Evolutionary conservation across 2,888 invertebrate species (phyloP), one percentile per base, ranked within the genome.

Genomic region (Netelia inedita): DNA sequence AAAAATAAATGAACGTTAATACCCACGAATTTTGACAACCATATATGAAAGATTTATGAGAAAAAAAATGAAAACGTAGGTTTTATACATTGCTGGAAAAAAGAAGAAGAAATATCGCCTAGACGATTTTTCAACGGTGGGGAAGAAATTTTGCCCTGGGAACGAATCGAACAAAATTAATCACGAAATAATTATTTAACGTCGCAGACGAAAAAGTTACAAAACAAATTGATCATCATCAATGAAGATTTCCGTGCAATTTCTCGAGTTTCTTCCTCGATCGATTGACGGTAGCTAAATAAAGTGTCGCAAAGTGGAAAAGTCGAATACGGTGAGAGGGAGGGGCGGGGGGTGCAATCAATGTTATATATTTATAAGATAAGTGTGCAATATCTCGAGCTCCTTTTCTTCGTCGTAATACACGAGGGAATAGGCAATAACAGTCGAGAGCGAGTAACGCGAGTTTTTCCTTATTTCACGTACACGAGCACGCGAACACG

Each of bases 1-100:
- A 88, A 89, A 88, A 91, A 89, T 88, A 86, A 28, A 86, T 89
- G 87, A 90, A 90, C 89, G 87, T 88, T 87, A 85, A 88, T 87
- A 46, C 79, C 66, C 19, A 53, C 46, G 46, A 79, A 78, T 43
- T 55, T 72, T 50, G 65, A 19, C 61, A 57, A 9, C 65, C 14
- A 55, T 41, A 73, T 61, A 59, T 35, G 16, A 41, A 21, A 21
- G 59, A 82, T 9, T 43, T 16, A 55, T 14, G 23, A 43, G 71
- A 83, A 65, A 85, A 82, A 83, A 83, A 84, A 79, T 79, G 65
- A 55, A 78, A 23, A 3, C 5, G 11, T 53, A 2, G n/a, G 11
- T 53, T 57, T 41, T 21, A 19, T 50, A 21, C 21, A 9, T 46
- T 35, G 43, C 8, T 11, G 0, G 9, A 41, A 16, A 65, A 55